A percentile compares a stretch with the other conserved stretches of the same genome.
Conservation (phyloP, 2,113 vertebrate genomes). For the Machaerirhynchus nigripectus region DNA sequence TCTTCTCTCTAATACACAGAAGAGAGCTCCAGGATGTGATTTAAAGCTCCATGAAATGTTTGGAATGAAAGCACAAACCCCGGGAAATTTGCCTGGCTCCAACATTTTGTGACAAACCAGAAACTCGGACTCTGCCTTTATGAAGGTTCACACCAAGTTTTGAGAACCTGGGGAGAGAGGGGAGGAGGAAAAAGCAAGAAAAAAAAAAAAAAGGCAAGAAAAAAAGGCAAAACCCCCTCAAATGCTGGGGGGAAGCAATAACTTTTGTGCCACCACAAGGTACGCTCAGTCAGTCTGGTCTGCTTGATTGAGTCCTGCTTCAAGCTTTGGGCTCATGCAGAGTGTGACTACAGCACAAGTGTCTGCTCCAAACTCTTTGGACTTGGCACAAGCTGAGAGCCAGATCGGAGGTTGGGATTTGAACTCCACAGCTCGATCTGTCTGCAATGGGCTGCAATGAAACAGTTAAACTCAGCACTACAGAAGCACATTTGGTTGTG, state of each 20-base stretch:
- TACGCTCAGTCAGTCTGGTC: neutral
- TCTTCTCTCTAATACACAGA: neutral
- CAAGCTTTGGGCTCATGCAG: neutral
- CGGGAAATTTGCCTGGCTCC: neutral
- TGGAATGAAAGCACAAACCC: slow-evolving; percentile 16
- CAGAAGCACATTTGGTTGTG: neutral
- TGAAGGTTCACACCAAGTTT: neutral
- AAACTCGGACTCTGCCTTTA: neutral
- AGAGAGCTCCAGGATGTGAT: neutral
- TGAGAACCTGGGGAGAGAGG: neutral
- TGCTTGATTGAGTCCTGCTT: neutral
- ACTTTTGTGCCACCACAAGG: neutral
- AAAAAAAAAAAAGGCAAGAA: neutral
- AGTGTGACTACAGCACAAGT: neutral
- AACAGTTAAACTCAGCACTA: neutral
- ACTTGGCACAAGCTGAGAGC: neutral
- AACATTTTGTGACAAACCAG: neutral
- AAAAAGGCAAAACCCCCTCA: fast-evolving
- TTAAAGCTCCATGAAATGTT: neutral
- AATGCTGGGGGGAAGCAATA: neutral
- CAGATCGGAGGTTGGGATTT: neutral
- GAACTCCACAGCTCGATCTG: neutral
- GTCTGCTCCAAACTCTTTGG: neutral
- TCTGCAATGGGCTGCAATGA: neutral
- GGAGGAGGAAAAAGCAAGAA: fast-evolving